These are phyloP conservation scores for Eurytemora carolleeae DNA, from an alignment of 1,140 invertebrate species.

Conservation along the genomic window DNA sequence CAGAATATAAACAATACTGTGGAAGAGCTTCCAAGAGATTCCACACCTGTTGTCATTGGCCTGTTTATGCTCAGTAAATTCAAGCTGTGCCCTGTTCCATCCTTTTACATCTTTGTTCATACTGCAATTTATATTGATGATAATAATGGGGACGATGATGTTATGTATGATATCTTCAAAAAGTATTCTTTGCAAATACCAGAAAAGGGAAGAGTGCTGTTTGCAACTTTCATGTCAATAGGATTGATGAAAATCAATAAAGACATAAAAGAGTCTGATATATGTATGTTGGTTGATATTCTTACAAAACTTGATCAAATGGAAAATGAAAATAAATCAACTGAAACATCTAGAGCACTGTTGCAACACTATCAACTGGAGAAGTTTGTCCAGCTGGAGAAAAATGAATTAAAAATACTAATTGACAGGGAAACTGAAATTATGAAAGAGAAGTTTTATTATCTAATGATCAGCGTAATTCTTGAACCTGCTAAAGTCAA, in stretches of 20 bases:
- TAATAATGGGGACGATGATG: background rate
- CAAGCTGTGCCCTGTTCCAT: background rate
- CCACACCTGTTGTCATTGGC: background rate
- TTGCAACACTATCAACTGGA: too few relatives aligned
- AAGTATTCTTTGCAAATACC: background rate
- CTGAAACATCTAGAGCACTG: too few relatives aligned
- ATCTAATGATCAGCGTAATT: background rate
- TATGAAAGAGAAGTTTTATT: too few relatives aligned
- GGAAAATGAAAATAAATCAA: too few relatives aligned
- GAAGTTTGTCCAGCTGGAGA: too few relatives aligned
- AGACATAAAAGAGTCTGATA: background rate
- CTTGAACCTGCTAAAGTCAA: background rate
- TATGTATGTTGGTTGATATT: too few relatives aligned
- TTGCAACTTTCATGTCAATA: background rate
- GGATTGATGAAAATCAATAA: background rate
- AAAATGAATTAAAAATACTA: too few relatives aligned
- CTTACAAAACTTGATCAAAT: too few relatives aligned
- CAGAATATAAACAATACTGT: background rate
- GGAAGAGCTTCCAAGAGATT: background rate
- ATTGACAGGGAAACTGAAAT: background rate
- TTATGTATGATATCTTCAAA: background rate
- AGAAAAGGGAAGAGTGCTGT: background rate
- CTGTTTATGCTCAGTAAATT: background rate
- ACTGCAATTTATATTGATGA: background rate
- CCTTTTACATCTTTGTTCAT: background rate